Evolutionary conservation across 1,140 invertebrate genomes (phyloP).

Genomic region (Drosophila obscura): DNA sequence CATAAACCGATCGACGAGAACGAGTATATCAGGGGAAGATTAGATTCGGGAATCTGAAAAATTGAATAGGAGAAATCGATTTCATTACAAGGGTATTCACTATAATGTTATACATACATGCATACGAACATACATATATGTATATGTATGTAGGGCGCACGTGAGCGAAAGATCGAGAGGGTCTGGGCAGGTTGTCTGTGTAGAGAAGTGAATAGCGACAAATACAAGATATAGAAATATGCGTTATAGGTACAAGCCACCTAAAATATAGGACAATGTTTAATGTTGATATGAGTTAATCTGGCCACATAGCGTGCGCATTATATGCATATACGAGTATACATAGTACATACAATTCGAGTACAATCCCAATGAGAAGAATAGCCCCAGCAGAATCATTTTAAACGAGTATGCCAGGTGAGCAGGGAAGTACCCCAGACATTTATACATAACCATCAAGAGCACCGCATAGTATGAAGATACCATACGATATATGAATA

Average conservation of each 20-base stretch:
- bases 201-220: slow-evolving; percentile 60
- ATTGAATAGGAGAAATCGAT: slow-evolving; percentile 25
- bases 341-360: slow-evolving; percentile 30
- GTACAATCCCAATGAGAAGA: not conserved
- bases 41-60: slow-evolving; percentile 30
- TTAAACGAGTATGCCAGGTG: slow-evolving; percentile 51
- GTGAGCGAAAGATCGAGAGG: slow-evolving; percentile 26
- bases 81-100: slow-evolving; percentile 22
- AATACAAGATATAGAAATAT: slow-evolving; percentile 61
- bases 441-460: slow-evolving; percentile 80
- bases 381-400: slow-evolving; percentile 36
- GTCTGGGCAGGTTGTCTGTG: slow-evolving; percentile 20
- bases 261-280: slow-evolving; percentile 76
- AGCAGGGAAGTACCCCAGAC: slow-evolving; percentile 30
- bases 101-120: slow-evolving; percentile 18
- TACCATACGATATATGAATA: slow-evolving; percentile 50
- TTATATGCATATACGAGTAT: slow-evolving; percentile 49
- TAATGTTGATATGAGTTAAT: slow-evolving; percentile 76
- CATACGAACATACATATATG: too few relatives aligned
- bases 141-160: slow-evolving; percentile 9
- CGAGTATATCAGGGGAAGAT: slow-evolving; percentile 6
- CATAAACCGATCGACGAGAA: slow-evolving; percentile 17
- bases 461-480: slow-evolving; percentile 83
- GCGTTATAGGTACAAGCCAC: slow-evolving; percentile 53
- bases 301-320: slow-evolving; percentile 59